phyloP scores from a whole-genome alignment of 2,113 vertebrate species.

The Anguilla japonica region DNA sequence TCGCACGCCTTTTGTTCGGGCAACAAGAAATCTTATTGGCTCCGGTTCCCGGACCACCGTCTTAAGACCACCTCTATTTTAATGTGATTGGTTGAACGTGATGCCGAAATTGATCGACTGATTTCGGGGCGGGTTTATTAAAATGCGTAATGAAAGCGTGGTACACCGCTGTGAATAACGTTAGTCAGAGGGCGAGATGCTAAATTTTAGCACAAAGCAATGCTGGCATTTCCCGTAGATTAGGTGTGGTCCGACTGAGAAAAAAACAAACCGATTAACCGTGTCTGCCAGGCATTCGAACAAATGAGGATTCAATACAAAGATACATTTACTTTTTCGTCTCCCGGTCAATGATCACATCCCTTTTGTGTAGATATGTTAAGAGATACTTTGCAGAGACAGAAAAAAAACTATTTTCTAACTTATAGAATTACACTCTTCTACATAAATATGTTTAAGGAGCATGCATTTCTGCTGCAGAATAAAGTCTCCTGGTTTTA shows the following conservation, averaged over 20 bases:
- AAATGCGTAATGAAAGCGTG: conserved; percentile 48
- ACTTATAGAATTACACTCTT: not conserved
- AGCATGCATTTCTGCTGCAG: not conserved
- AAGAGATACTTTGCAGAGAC: not conserved
- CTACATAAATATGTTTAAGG: not conserved
- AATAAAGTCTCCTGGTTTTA: not conserved
- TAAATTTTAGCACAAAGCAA: not conserved
- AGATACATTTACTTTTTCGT: not conserved
- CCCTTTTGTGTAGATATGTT: not conserved
- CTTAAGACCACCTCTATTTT: conserved; percentile 48
- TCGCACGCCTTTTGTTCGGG: conserved; percentile 55
- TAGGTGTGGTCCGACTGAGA: not conserved
- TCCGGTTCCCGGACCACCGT: conserved; percentile 68
- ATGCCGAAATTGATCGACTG: conserved; percentile 77
- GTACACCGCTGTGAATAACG: conserved; percentile 13
- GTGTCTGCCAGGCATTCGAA: not conserved
- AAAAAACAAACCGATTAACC: not conserved
- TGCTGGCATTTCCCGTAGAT: not conserved
- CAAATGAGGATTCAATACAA: not conserved
- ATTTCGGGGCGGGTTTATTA: conserved; percentile 71
- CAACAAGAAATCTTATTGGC: conserved; percentile 56
- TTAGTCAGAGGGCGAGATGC: conserved; percentile 7
- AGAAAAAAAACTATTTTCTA: not conserved
- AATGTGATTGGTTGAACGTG: conserved; percentile 63
- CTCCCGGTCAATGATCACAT: not conserved